phyloP scores from a whole-genome alignment of 2,888 invertebrate genomes.

The Stenchaetothrips biformis region DNA sequence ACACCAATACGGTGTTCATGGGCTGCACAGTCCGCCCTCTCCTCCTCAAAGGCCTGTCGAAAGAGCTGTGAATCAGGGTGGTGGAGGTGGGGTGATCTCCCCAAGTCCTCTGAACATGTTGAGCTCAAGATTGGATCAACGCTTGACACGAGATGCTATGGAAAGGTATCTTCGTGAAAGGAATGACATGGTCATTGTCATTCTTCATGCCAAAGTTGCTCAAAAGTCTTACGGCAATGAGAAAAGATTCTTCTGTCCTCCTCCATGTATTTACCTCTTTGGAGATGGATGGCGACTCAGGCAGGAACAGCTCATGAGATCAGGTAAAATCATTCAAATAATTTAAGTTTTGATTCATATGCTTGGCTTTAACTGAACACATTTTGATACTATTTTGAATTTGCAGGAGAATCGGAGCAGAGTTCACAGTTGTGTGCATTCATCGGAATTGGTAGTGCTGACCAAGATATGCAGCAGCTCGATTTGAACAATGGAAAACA shows the following conservation, averaged over 20 bases:
- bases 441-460: constrained; percentile 97
- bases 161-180: constrained; percentile 90
- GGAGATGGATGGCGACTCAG: constrained; percentile 98
- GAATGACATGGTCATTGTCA: constrained; percentile 93
- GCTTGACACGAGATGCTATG: constrained; percentile 89
- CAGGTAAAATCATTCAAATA: constrained; percentile 50
- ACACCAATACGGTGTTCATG: constrained; percentile 73
- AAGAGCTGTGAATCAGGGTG: constrained; percentile 46
- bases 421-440: constrained; percentile 95
- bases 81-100: background rate
- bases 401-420: constrained; percentile 37
- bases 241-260: constrained; percentile 98
- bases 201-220: constrained; percentile 98
- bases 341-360: background rate
- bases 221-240: constrained; percentile 99
- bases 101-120: constrained; percentile 32
- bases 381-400: background rate
- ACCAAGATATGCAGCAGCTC: constrained; percentile 98
- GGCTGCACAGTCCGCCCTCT: constrained; percentile 74
- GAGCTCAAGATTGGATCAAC: constrained; percentile 54
- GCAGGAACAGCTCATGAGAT: constrained; percentile 86
- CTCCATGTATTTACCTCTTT: constrained; percentile 96
- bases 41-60: constrained; percentile 60
- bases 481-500: constrained; percentile 96
- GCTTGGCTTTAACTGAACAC: background rate